Conservation (phyloP, 2,113 vertebrate genomes). For the Montifringilla adamsi region DNA sequence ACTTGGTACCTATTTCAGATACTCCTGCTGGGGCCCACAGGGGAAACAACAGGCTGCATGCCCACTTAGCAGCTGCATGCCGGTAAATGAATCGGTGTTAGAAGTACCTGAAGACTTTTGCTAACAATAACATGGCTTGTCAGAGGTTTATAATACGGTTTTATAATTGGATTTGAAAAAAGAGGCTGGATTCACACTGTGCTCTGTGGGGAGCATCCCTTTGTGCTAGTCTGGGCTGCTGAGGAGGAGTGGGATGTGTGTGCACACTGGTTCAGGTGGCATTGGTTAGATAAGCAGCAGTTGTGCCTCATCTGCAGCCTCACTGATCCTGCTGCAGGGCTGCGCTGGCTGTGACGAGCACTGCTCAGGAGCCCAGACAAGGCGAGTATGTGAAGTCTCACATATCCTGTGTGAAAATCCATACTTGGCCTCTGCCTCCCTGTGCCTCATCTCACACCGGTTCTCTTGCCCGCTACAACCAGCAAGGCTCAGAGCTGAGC, state of each 20-base stretch:
- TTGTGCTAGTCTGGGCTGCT: not conserved
- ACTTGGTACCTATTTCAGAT: not conserved
- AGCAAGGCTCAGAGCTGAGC: not conserved
- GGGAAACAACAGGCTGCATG: not conserved
- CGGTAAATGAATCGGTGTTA: not conserved
- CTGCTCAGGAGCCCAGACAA: not conserved
- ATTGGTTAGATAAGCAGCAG: not conserved
- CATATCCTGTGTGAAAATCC: not conserved
- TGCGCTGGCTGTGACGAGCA: accelerated
- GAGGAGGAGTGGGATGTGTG: not conserved
- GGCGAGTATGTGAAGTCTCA: accelerated
- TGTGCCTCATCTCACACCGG: accelerated
- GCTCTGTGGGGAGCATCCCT: not conserved
- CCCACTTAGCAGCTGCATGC: not conserved
- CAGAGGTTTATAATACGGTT: not conserved
- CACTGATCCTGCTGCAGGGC: not conserved
- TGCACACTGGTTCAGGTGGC: not conserved
- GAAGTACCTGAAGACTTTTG: not conserved
- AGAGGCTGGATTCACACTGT: not conserved
- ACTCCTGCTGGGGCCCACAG: not conserved
- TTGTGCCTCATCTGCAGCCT: not conserved
- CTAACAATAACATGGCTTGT: not conserved
- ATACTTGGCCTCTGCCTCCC: not conserved
- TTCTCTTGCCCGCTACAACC: not conserved
- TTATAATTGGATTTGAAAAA: not conserved